Percentiles rank a stretch among this genome's conserved stretches.
phyloP scores from a whole-genome alignment of 2,888 invertebrate species.

The Zelleria hepariella region DNA sequence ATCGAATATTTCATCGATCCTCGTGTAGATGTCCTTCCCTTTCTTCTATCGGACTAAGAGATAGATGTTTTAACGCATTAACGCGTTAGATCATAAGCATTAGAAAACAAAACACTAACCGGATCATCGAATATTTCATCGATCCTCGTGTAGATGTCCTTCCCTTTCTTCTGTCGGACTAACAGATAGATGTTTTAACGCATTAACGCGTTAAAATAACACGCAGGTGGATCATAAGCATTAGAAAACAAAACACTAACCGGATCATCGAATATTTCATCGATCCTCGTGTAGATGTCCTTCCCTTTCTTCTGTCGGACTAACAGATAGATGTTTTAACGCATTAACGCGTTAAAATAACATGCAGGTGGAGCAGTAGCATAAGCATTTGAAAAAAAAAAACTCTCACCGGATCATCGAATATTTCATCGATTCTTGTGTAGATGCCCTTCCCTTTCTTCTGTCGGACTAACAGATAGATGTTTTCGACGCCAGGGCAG shows the following conservation, averaged over 20 bases:
- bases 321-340: conserved; percentile 77
- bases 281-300: conserved; percentile 75
- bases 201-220: no score
- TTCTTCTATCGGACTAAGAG: background rate
- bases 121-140: conserved; percentile 81
- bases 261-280: conserved; percentile 73
- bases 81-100: no score
- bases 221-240: no score
- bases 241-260: no score
- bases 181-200: conserved; percentile 78
- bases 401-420: conserved; percentile 75
- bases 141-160: conserved; percentile 75
- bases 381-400: background rate
- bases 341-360: no score
- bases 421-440: conserved; percentile 76
- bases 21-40: background rate
- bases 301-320: conserved; percentile 82
- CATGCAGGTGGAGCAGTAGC: background rate
- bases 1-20: background rate
- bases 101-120: no score
- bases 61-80: no score
- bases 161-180: conserved; percentile 80
- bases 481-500: conserved; percentile 76
- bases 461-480: conserved; percentile 81
- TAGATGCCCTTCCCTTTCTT: conserved; percentile 79